Evolutionary conservation across 2,797 vertebrate species (phyloP).

Genomic region (Peromyscus nudipes): DNA sequence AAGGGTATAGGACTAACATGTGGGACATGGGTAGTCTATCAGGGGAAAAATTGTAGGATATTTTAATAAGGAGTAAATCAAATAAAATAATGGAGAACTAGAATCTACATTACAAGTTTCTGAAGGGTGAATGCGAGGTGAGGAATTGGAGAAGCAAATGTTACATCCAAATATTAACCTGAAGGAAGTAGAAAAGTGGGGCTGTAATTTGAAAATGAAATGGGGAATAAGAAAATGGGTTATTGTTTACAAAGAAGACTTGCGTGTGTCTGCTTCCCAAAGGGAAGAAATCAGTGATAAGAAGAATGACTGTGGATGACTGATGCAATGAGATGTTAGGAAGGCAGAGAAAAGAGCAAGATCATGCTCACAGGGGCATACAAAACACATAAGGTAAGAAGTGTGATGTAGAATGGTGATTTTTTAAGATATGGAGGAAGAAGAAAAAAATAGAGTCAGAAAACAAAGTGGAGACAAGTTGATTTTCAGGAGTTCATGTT

Average conservation of each 20-base stretch:
- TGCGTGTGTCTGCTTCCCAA: not conserved
- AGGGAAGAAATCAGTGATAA: not conserved
- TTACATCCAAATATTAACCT: not conserved
- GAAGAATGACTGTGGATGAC: not conserved
- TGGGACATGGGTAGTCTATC: not conserved
- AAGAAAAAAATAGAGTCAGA: not conserved
- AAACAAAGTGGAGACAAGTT: constrained; percentile 48
- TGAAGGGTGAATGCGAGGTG: not conserved
- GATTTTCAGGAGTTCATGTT: constrained; percentile 43
- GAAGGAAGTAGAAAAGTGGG: not conserved
- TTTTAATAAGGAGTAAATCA: constrained; percentile 9
- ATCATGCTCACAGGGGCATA: not conserved
- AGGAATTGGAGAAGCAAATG: constrained; percentile 2
- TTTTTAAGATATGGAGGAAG: not conserved
- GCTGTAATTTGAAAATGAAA: constrained; percentile 3
- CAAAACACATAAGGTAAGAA: not conserved
- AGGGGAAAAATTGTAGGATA: not conserved
- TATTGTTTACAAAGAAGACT: not conserved
- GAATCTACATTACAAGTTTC: not conserved
- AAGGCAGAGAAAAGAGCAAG: not conserved
- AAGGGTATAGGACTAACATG: not conserved
- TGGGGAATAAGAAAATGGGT: not conserved
- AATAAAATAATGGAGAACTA: not conserved
- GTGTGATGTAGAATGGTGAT: not conserved
- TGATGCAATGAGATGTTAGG: not conserved